Evolutionary conservation across 2,113 vertebrate genomes (phyloP), one percentile per base, ranked within the genome.

Genomic region (Perca flavescens): DNA sequence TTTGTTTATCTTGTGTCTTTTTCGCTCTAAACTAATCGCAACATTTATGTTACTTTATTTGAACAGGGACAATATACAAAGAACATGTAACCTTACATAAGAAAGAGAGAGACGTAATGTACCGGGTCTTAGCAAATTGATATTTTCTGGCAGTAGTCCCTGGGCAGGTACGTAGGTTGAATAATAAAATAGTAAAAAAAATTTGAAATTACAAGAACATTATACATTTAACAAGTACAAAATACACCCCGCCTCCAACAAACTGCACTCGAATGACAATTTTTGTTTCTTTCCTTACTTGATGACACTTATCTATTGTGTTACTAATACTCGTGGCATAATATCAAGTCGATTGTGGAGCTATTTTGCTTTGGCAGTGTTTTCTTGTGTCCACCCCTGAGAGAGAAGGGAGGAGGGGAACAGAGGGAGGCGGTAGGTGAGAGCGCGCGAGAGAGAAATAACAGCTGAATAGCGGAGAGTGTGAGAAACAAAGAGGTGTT

Each of bases 401-500:
- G 70, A 61, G 77, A 11, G 60, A 40, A 70, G 63, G 71, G 58
- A 70, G 80, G 73, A 74, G 80, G 86, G 58, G 77, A 66, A 12
- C 4, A 19, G 52, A 22, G 19, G 72, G 78, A 85, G 86, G 76
- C 22, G 64, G 75, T 21, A 46, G 83, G 69, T 79, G 81, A 74
- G 73, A 85, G 67, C 22, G 66, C 56, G 73, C 40, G 52, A 78
- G 76, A 43, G 72, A 71, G 78, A 88, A 83, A 87, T 77, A 89
- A 71, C 78, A 86, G 83, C 79, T 70, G 84, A 87, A 82, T 46
- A 71, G 66, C 65, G 64, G 82, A 84, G 80, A 85, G 83, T 54
- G 86, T 82, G 86, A 92, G 80, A 92, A 89, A 90, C 85, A 91
- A 85, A 86, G 88, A 92, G 80, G 90, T 82, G 91, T 86, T 21